Base-by-base conservation (phyloP, 2,113 vertebrate genomes). In the Dasypus novemcinctus region DNA sequence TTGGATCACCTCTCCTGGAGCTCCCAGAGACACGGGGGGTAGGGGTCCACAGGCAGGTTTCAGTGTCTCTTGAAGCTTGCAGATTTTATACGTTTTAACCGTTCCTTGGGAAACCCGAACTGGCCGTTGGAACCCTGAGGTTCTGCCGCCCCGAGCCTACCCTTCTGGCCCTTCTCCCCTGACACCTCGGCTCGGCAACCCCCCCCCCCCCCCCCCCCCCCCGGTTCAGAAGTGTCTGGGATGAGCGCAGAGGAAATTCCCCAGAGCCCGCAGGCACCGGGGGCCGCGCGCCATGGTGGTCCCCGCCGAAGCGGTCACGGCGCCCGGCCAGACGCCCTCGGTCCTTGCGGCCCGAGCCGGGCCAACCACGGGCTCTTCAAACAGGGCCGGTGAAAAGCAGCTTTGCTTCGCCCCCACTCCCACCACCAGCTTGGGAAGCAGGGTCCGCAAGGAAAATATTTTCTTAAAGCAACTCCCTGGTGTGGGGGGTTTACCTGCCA, bases 321-420 rank as follows among this genome's bases (percentile, higher is more conserved):
- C 80, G 86, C 68, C 31, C 31, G 46, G 89, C 96, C 98, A 96
- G 82, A 93, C 94, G 52, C 12, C 96, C 97, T 76, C 21, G 2
- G 74, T 59, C 95, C 96, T 79, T 3, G 95, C 0, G 88, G 97
- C 97, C 66, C 94, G 66, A 93, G 57, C 46, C 38, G 4, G 15
- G 90, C 91, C 92, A 80, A 92, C 98, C 98, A 96, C 98, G 97
- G 96, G 82, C 79, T 96, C 98, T 98, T 97, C 98, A 98, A 98
- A 98, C 93, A 36, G 81, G 63, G 38, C 15, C 23, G 1, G 0
- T 6, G 97, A 97, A 98, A 97, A 97, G 97, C 46, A 13, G 25
- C 82, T 86, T 43, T 95, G 90, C 78, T 95, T 95, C 75, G 2
- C 43, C 31, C 29, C 87, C 72, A n/a, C 63, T 5, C 12, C 92